Base-by-base conservation (phyloP, 2,797 vertebrate species). In the Epinephelus malabaricus region DNA sequence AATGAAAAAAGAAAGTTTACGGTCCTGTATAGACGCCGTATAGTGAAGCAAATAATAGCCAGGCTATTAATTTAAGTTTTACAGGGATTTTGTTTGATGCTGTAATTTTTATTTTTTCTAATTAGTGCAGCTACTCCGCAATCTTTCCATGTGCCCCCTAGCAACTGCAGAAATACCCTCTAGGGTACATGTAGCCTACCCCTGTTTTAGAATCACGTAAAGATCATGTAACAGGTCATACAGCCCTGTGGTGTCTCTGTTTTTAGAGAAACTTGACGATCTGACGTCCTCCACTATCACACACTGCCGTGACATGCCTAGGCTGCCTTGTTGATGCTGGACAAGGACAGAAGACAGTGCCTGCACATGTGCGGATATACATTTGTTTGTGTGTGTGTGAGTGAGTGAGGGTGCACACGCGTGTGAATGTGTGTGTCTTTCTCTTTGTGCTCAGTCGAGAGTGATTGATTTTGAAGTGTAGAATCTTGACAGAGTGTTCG, bases 381-480 rank as follows among this genome's bases (percentile, higher is more conserved):
- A 51, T 56, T 77, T 76, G 55, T 66, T 86, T 77, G 64, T 15
- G 14, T 64, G 82, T 73, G 73, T 46, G 15, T 64, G 82, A 69
- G 73, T 45, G 62, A 49, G 56, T 54, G 43, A 43, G 40, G 2
- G 40, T 82, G 80, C 62, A 71, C 61, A 54, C 55, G 67, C 21
- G 60, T 75, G 60, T 58, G 69, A 55, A 54, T 23, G 60, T 81
- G 51, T 62, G 71, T 79, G 61, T 87, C 69, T 82, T 73, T 84
- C 69, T 86, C 83, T 85, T 66, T 86, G 85, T 86, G 86, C 85
- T 79, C 85, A 73, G 84, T 79, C 74, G 59, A 88, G 76, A 90
- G 86, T 92, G 94, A 95, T 93, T 95, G 92, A 94, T 94, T 93
- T 87, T 90, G 90, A 93, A 92, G 89, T 89, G 81, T 55, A 86